Evolutionary conservation across 1,140 invertebrate genomes (phyloP).

Genomic region (Cydia splendana): DNA sequence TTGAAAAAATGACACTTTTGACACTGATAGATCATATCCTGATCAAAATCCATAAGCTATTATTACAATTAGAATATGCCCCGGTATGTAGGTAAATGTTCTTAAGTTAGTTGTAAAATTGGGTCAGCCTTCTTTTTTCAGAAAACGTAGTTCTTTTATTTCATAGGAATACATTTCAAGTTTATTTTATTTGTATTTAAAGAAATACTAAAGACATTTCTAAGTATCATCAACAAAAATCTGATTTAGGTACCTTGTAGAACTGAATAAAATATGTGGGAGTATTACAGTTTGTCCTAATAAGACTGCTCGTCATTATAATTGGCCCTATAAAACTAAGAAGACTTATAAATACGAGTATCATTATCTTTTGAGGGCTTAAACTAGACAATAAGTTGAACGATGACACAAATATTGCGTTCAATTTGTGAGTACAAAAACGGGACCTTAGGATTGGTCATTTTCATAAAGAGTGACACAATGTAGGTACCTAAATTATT

Average conservation of each 20-base stretch:
- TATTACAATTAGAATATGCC: not conserved
- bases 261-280: slow-evolving; percentile 1
- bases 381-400: not conserved
- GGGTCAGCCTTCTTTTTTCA: too few species aligned
- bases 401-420: not conserved
- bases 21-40: too few species aligned
- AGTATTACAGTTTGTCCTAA: not conserved
- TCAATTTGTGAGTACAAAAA: not conserved
- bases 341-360: not conserved
- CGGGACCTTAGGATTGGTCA: too few species aligned
- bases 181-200: too few species aligned
- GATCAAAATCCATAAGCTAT: not conserved
- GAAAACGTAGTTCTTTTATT: too few species aligned
- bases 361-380: not conserved
- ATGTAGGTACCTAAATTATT: too few species aligned
- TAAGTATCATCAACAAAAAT: too few species aligned
- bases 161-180: too few species aligned
- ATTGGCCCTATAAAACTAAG: not conserved
- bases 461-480: too few species aligned
- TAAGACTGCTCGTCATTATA: not conserved
- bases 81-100: not conserved
- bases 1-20: too few species aligned
- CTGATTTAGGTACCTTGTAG: not conserved
- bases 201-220: too few species aligned
- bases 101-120: too few species aligned